Base-by-base conservation (phyloP, 2,888 invertebrate species). In the Temnothorax rugatulus region DNA sequence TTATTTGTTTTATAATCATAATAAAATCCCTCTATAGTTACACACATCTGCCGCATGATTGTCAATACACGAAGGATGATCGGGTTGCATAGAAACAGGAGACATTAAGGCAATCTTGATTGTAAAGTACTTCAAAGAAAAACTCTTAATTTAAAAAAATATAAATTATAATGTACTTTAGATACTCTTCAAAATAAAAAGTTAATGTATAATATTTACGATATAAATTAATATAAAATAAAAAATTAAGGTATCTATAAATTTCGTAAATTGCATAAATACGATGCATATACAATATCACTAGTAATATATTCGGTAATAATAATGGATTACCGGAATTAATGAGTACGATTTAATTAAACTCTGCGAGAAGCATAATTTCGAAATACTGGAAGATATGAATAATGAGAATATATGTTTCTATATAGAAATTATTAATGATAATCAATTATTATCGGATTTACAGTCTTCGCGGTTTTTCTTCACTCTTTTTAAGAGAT, bases 71-170 rank as follows among this genome's bases (percentile, higher is more conserved):
- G 59, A 47, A 15, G 5, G 2, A 25, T 4, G 38, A 64, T 76
- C 64, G 34, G 75, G 75, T 76, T 76, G 64, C 75, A 76, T 64
- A 64, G n/a, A 64, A 4, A 41, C 64, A 76, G 76, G 76, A n/a
- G 66, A 18, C 29, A 44, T 41, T 38, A 59, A 59, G 59, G 2
- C n/a, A 69, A 50, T 18, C 11, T 4, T 29, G 2, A 71, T 7
- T 52, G 5, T n/a, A n/a, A 25, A 34, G 1, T 18, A 9, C 9
- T 68, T 21, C 5, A 11, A 68, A 68, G 15, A 34, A 7, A 11
- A 47, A 47, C 15, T 44, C 0, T 15, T 4, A 54, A 2, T 54
- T 21, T 25, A 54, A 38, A 4, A 54, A 71, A 38, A 71, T 25
- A 9, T 21, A 38, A 47, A 68, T 4, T 47, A 44, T 13, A 13